A percentile compares a stretch with the other conserved stretches of the same genome.
These are phyloP conservation scores for Caenorhabditis sp. DNA, from an alignment of 2,888 invertebrate genomes.

Conservation along the genomic window DNA sequence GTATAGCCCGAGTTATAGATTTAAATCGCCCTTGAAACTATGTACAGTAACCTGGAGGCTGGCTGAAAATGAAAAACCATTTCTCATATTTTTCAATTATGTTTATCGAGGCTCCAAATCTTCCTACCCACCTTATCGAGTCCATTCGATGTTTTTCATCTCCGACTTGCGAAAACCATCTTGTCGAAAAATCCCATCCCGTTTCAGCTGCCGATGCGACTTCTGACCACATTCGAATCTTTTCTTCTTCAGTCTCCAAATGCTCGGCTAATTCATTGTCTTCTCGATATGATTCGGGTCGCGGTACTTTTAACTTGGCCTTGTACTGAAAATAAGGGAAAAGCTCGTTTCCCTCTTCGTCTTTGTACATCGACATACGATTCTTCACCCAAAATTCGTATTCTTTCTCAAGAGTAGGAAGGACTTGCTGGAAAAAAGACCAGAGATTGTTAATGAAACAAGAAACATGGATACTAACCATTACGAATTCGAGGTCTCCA, in stretches of 20 bases:
- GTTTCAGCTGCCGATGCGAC: slow-evolving; percentile 80
- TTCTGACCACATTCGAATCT: slow-evolving; percentile 65
- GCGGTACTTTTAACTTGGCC: slow-evolving; percentile 82
- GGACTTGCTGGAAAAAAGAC: slow-evolving; percentile 58
- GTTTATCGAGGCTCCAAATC: slow-evolving; percentile 69
- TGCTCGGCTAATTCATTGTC: slow-evolving; percentile 70
- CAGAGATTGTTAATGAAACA: background rate
- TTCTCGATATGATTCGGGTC: slow-evolving; percentile 86
- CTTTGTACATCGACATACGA: slow-evolving; percentile 57
- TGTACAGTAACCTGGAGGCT: too few species aligned
- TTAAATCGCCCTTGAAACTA: too few species aligned
- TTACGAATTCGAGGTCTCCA: slow-evolving; percentile 79
- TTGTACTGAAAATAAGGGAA: slow-evolving; percentile 79
- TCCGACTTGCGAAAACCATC: slow-evolving; percentile 82
- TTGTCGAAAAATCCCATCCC: slow-evolving; percentile 88
- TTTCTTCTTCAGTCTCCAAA: slow-evolving; percentile 44
- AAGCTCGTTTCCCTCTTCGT: slow-evolving; percentile 73
- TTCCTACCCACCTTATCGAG: slow-evolving; percentile 73
- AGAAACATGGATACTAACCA: too few species aligned
- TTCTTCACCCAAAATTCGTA: slow-evolving; percentile 85
- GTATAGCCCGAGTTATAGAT: too few species aligned
- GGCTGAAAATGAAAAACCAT: too few species aligned
- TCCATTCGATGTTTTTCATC: slow-evolving; percentile 66
- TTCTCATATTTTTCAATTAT: too few species aligned
- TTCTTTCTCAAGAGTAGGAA: slow-evolving; percentile 73